Conservation (phyloP, 2,113 vertebrate genomes). For the Illadopsis cleaveri region DNA sequence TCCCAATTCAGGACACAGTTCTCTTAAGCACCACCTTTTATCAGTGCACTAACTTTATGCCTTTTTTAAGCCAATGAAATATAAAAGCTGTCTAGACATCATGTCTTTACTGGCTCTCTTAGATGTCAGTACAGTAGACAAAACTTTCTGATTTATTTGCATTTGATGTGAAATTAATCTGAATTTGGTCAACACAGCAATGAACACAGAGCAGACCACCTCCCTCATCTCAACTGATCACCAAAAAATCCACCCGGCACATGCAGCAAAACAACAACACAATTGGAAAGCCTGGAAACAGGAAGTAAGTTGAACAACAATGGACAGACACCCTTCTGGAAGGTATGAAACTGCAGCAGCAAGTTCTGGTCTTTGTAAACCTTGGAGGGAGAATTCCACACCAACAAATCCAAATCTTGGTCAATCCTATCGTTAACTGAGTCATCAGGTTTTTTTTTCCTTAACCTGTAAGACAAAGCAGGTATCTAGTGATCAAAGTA, state of each 20-base stretch:
- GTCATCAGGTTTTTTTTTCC: background rate
- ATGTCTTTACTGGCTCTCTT: background rate
- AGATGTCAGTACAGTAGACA: background rate
- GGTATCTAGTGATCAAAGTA: background rate
- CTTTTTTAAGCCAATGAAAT: background rate
- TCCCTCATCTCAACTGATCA: background rate
- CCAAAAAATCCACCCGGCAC: background rate
- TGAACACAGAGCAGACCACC: background rate
- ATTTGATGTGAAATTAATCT: background rate
- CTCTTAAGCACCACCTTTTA: background rate
- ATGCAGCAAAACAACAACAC: background rate
- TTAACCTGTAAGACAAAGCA: background rate
- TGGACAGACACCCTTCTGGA: background rate
- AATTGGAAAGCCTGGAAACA: background rate
- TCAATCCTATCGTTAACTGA: background rate
- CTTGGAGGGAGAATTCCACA: background rate
- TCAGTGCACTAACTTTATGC: background rate
- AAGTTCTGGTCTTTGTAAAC: background rate
- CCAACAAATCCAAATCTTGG: background rate
- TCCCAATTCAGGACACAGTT: background rate
- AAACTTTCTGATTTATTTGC: background rate
- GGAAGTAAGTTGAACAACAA: background rate
- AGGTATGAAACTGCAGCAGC: background rate
- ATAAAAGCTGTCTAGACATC: background rate
- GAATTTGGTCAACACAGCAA: background rate